phyloP scores from a whole-genome alignment of 2,797 vertebrate genomes.

The Bovichtus diacanthus region DNA sequence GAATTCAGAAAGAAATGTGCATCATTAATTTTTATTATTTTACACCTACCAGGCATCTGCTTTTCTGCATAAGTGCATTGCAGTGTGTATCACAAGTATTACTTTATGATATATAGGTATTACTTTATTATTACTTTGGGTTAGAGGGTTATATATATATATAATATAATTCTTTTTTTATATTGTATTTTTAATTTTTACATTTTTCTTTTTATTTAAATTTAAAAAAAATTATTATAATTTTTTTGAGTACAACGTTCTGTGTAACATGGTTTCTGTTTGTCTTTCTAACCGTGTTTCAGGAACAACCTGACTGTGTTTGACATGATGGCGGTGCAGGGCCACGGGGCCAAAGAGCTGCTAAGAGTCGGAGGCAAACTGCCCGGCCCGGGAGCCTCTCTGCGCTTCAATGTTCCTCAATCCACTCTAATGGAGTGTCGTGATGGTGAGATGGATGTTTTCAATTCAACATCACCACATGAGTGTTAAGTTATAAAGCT shows the following conservation, averaged over 20 bases:
- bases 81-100: not conserved
- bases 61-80: not conserved
- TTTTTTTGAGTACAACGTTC: not conserved
- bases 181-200: no score
- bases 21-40: not conserved
- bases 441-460: constrained; percentile 87
- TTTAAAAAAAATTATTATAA: no score
- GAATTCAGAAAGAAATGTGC: not conserved
- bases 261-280: not conserved
- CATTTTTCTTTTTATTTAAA: no score
- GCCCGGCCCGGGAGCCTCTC: constrained; percentile 91
- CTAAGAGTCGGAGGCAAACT: constrained; percentile 94
- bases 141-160: no score
- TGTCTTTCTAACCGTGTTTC: constrained; percentile 16
- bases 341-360: constrained; percentile 94
- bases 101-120: not conserved
- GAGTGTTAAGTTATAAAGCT: not conserved
- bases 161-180: no score
- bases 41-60: not conserved
- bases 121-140: no score
- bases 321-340: constrained; percentile 92
- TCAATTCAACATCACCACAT: not conserved
- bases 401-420: constrained; percentile 98
- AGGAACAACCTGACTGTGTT: constrained; percentile 98
- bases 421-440: constrained; percentile 97